Evolutionary conservation across 2,113 vertebrate genomes (phyloP), one percentile per base, ranked within the genome.

Genomic region (Cebidichthys violaceus): DNA sequence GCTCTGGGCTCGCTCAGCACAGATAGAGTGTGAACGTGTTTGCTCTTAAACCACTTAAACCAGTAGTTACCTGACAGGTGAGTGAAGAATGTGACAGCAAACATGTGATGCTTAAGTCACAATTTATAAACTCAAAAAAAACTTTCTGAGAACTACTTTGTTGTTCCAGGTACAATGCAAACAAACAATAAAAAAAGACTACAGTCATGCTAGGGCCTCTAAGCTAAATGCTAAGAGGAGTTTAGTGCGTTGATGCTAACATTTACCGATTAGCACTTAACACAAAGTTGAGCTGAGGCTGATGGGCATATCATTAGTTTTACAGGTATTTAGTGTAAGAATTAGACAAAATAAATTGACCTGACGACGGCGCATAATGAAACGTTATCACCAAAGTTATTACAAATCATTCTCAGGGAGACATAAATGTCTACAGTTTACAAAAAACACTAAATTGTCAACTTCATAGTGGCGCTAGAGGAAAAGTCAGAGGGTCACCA

Each of bases 1-100:
- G 5, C 24, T 52, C 27, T 52, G 0, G 2, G 57, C 43, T 81
- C 59, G 39, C 45, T 55, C 52, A 54, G 59, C 45, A 47, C 57
- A 68, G 15, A 52, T 37, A 62, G 20, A 37, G 27, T 70, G 72
- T 60, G 39, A 77, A 80, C 41, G 60, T 55, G 85, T 85, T 80
- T 64, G 9, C 52, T 74, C 37, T 67, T 4, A 11, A 4, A 75
- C 10, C 64, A 72, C n/a, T n/a, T n/a, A n/a, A n/a, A n/a, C n/a
- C n/a, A n/a, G n/a, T n/a, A 73, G 10, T 7, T 22, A 65, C 54
- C 47, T 6, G 29, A 43, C 39, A 1, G 35, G 24, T 9, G 41
- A 67, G 15, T 29, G 24, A 7, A 45, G 59, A 75, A 14, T 41
- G 24, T 70, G 74, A 61, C 27, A 70, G 66, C 54, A 84, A 62